These are phyloP conservation scores for Saccopteryx bilineata DNA, from an alignment of 2,113 vertebrate genomes.

Conservation along the genomic window DNA sequence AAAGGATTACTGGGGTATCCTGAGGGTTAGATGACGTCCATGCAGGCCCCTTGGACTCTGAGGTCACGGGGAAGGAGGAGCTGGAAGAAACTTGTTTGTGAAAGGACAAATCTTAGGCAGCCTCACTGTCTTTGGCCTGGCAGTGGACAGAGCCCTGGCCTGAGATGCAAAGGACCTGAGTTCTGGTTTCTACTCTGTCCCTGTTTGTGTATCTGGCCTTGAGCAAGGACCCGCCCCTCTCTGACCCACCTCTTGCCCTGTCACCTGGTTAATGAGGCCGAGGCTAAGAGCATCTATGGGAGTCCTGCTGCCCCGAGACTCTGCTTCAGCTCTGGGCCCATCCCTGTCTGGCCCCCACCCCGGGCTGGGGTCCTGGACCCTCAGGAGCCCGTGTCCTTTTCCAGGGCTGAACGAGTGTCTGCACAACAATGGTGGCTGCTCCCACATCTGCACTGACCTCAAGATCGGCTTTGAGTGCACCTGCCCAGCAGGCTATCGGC, in stretches of 20 bases:
- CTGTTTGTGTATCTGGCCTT: not conserved
- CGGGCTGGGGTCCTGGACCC: not conserved
- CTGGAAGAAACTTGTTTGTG: conserved; percentile 27
- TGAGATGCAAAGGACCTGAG: not conserved
- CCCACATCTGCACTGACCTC: conserved; percentile 96
- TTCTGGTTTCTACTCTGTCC: not conserved
- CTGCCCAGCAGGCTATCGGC: conserved; percentile 95
- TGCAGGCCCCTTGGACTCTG: not conserved
- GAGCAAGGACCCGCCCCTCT: not conserved
- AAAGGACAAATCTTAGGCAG: conserved; percentile 53
- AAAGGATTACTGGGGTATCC: not conserved
- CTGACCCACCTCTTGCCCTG: not conserved
- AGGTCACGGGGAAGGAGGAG: conserved; percentile 45
- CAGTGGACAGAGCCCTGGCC: not conserved
- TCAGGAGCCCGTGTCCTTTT: conserved; percentile 71
- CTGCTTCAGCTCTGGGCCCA: conserved; percentile 41
- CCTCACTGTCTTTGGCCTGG: not conserved
- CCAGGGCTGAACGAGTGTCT: conserved; percentile 92
- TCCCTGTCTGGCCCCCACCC: not conserved
- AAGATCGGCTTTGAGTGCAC: conserved; percentile 96
- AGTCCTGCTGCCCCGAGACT: not conserved
- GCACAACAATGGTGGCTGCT: conserved; percentile 96
- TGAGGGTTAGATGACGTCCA: not conserved
- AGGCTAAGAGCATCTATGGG: not conserved
- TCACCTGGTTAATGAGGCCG: not conserved